Conservation (phyloP, 1,140 invertebrate genomes). For the Metaphire vulgaris region DNA sequence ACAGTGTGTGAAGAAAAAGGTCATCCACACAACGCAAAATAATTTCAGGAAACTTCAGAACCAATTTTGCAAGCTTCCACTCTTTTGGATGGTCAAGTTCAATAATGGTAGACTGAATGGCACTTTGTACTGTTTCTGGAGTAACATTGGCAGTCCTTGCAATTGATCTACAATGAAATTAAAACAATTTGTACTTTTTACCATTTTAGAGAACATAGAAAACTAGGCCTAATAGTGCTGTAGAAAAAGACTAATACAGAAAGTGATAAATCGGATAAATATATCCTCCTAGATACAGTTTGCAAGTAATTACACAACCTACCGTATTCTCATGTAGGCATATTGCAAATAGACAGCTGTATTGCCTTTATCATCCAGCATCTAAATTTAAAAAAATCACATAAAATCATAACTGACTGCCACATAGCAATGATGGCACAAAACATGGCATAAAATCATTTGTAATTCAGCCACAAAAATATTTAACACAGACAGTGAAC, state of each 20-base stretch:
- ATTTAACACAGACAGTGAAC: too few relatives aligned
- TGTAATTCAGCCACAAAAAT: too few relatives aligned
- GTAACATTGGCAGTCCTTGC: slow-evolving; percentile 58
- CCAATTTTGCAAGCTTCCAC: slow-evolving; percentile 83
- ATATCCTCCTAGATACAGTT: too few relatives aligned
- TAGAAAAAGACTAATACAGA: too few relatives aligned
- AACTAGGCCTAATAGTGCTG: too few relatives aligned
- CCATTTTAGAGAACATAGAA: too few relatives aligned
- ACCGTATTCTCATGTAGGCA: slow-evolving; percentile 80
- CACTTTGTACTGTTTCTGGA: slow-evolving; percentile 38
- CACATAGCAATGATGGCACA: too few relatives aligned
- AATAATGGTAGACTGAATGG: slow-evolving; percentile 57
- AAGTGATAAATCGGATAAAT: too few relatives aligned
- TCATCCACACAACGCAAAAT: slow-evolving; percentile 75
- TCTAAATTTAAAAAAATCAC: slow-evolving; percentile 56
- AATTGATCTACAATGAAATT: slow-evolving; percentile 39
- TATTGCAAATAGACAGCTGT: slow-evolving; percentile 97
- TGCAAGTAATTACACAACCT: too few relatives aligned
- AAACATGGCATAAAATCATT: too few relatives aligned
- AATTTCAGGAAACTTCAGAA: slow-evolving; percentile 75
- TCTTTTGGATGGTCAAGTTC: slow-evolving; percentile 83
- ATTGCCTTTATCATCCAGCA: slow-evolving; percentile 98
- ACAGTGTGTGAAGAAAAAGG: slow-evolving; percentile 78
- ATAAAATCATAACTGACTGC: neutral
- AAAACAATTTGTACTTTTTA: neutral